These are phyloP conservation scores for Gila robusta DNA, from an alignment of 2,797 vertebrate genomes.

Conservation along the genomic window DNA sequence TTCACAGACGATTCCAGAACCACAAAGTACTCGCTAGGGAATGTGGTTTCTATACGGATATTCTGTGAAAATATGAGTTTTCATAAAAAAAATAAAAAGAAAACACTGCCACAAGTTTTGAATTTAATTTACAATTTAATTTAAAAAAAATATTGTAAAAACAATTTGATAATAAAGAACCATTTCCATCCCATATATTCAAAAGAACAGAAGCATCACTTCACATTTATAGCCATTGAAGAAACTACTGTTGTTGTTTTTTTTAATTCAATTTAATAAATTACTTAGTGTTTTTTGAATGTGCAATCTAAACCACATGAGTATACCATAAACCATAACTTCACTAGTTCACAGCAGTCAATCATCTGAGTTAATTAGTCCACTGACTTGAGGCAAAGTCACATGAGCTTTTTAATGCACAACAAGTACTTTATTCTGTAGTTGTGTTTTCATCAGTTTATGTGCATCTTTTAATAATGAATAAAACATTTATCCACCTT, in stretches of 20 bases:
- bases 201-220: background rate
- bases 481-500: too few species aligned
- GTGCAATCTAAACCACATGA: background rate
- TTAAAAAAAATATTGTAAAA: background rate
- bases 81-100: background rate
- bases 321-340: too few species aligned
- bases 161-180: background rate
- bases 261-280: too few species aligned
- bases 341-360: too few species aligned
- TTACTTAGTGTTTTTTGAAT: too few species aligned
- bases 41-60: slow-evolving; percentile 82
- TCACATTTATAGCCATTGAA: background rate
- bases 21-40: slow-evolving; percentile 87
- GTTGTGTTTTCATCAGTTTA: too few species aligned
- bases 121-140: background rate
- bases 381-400: too few species aligned
- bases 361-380: too few species aligned
- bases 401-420: too few species aligned
- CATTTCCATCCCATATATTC: background rate
- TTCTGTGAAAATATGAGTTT: slow-evolving; percentile 77
- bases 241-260: background rate
- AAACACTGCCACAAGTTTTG: background rate
- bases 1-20: slow-evolving; percentile 88
- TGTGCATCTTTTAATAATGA: too few species aligned
- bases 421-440: too few species aligned